Conservation (phyloP, 1,140 invertebrate genomes). For the Rhizoglyphus robini region DNA sequence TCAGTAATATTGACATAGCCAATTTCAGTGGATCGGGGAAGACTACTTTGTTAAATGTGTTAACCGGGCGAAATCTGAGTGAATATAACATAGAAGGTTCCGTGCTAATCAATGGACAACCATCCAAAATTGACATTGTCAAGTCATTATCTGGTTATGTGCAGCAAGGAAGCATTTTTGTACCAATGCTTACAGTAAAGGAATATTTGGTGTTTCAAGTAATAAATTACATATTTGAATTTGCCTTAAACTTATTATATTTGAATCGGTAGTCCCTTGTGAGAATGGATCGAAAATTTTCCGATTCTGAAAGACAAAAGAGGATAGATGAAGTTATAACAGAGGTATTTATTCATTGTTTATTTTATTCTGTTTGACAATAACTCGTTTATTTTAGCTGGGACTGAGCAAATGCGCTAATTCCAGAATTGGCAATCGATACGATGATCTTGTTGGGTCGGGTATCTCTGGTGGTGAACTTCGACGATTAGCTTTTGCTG, state of each 20-base stretch:
- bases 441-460: conserved; percentile 49
- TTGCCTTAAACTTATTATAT: neutral
- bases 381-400: conserved; percentile 48
- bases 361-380: conserved; percentile 35
- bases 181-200: conserved; percentile 73
- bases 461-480: conserved; percentile 90
- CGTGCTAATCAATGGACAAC: conserved; percentile 37
- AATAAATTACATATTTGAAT: conserved; percentile 12
- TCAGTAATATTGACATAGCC: neutral
- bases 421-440: conserved; percentile 71
- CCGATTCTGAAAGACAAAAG: conserved; percentile 54
- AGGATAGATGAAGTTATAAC: conserved; percentile 77
- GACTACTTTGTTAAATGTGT: conserved; percentile 77
- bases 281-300: conserved; percentile 64
- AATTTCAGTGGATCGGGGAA: conserved; percentile 74
- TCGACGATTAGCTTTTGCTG: conserved; percentile 86
- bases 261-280: conserved; percentile 58
- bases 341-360: conserved; percentile 46
- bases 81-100: conserved; percentile 59
- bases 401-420: conserved; percentile 55
- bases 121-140: conserved; percentile 41
- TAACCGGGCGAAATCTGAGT: conserved; percentile 60
- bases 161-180: conserved; percentile 87
- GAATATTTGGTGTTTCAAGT: conserved; percentile 87
- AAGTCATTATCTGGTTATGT: conserved; percentile 77